Conservation (phyloP, 1,140 invertebrate genomes). For the Bombus ignitus region DNA sequence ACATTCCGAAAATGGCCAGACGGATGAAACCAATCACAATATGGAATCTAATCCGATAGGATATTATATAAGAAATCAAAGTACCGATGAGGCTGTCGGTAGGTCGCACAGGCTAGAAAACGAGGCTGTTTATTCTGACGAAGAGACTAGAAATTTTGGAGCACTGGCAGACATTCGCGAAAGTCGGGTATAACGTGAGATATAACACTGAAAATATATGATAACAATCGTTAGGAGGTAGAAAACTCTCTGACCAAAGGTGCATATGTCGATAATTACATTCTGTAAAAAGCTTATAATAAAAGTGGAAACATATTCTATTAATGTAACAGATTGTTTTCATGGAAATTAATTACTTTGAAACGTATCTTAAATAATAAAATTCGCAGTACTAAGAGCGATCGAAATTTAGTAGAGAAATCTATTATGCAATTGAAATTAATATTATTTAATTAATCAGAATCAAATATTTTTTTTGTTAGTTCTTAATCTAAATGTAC, state of each 20-base stretch:
- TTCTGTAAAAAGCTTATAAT: not conserved
- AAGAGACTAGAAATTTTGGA: conserved; percentile 74
- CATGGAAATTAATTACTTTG: not conserved
- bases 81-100: conserved; percentile 17
- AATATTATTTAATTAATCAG: not conserved
- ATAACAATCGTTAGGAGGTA: not conserved
- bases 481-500: not conserved
- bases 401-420: not conserved
- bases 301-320: not conserved
- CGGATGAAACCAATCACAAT: conserved; percentile 45
- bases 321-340: not conserved
- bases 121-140: conserved; percentile 61
- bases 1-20: conserved; percentile 30
- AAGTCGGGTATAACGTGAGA: conserved; percentile 74
- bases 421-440: not conserved
- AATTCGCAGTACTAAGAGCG: not conserved
- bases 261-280: not conserved
- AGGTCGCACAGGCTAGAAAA: conserved; percentile 42
- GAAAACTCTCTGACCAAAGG: conserved; percentile 5
- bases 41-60: conserved; percentile 22
- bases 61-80: conserved; percentile 51
- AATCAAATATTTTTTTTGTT: not conserved
- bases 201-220: not conserved
- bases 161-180: conserved; percentile 78
- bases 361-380: not conserved